Conservation (phyloP, 2,113 vertebrate genomes). For the Pseudopipra pipra region DNA sequence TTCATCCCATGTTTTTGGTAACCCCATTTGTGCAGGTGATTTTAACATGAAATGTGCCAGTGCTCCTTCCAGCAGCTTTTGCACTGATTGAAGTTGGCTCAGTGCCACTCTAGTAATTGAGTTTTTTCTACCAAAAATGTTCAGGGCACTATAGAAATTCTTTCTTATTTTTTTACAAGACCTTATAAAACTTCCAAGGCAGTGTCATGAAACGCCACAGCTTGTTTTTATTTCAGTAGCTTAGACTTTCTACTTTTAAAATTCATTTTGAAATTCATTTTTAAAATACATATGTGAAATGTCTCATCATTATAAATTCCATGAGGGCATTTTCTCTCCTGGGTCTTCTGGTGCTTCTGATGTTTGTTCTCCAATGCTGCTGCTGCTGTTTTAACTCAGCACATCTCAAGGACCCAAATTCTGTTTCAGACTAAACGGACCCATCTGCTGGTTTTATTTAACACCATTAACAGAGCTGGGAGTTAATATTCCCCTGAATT, state of each 20-base stretch:
- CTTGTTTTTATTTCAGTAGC: not conserved
- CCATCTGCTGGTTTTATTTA: not conserved
- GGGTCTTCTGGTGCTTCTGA: not conserved
- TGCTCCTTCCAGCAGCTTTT: not conserved
- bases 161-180: slow-evolving; percentile 7
- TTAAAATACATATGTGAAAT: not conserved
- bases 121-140: not conserved
- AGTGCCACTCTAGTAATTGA: not conserved
- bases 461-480: not conserved
- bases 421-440: not conserved
- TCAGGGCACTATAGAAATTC: not conserved
- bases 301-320: not conserved
- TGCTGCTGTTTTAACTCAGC: not conserved
- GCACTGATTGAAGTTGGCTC: not conserved
- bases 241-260: not conserved
- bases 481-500: not conserved
- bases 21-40: not conserved
- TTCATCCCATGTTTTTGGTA: not conserved
- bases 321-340: not conserved
- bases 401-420: not conserved
- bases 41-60: not conserved
- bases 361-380: not conserved
- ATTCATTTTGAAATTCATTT: not conserved
- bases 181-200: slow-evolving; percentile 8
- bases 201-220: not conserved